phyloP scores from a whole-genome alignment of 2,113 vertebrate species.

The Dicaeum eximium region DNA sequence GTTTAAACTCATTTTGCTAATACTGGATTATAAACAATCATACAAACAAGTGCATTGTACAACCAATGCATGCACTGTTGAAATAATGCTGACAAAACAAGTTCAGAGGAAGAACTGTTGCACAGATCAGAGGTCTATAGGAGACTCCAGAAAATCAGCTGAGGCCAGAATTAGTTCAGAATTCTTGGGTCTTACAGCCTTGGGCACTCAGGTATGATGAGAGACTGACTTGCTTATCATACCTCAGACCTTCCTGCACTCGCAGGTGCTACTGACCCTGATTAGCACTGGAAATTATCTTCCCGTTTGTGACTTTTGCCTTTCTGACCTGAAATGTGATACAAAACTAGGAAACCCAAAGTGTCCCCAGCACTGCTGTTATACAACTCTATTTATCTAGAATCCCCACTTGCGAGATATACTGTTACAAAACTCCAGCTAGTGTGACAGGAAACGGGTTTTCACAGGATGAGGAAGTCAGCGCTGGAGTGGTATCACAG shows the following conservation, averaged over 20 bases:
- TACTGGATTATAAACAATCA: neutral
- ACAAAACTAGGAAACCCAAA: neutral
- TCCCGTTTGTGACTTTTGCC: neutral
- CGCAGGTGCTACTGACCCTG: neutral
- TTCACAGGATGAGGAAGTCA: conserved; percentile 18
- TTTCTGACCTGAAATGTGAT: neutral
- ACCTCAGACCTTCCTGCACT: neutral
- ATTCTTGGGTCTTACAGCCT: neutral
- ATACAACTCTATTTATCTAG: neutral
- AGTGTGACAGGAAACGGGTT: conserved; percentile 19
- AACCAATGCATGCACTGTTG: neutral
- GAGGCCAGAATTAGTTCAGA: neutral
- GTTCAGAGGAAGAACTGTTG: neutral
- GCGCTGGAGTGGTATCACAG: neutral
- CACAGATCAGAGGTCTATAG: neutral
- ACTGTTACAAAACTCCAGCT: conserved; percentile 16
- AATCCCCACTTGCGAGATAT: neutral
- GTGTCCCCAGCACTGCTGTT: neutral
- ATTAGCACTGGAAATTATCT: neutral
- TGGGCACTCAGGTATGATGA: neutral
- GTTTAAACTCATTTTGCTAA: neutral
- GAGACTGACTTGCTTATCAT: rapidly evolving
- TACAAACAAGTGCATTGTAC: neutral
- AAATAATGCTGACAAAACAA: neutral
- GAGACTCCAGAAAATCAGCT: neutral